Conservation (phyloP, 2,888 invertebrate genomes). For the Sesia bembeciformis region DNA sequence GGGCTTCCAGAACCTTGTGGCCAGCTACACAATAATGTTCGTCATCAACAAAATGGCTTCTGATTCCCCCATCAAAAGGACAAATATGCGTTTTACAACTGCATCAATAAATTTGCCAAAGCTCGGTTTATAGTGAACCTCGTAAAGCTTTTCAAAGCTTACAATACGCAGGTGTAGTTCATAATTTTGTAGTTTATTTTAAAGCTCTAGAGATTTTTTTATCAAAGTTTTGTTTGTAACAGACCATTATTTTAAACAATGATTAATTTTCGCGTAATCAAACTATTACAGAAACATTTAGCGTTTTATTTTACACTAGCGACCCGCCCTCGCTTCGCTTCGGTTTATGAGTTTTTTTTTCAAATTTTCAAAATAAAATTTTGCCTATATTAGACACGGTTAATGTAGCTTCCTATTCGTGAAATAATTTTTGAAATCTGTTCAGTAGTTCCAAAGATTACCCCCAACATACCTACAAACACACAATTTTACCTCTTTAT, state of each 20-base stretch:
- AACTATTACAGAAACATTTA: slow-evolving; percentile 19
- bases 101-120: background rate
- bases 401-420: no score
- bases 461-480: no score
- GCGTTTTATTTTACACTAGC: no score
- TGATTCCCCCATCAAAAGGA: background rate
- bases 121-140: slow-evolving; percentile 23
- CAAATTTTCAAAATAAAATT: no score
- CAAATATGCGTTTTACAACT: background rate
- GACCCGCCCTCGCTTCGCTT: no score
- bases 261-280: slow-evolving; percentile 30
- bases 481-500: no score
- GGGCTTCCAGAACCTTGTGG: slow-evolving; percentile 34
- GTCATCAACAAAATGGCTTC: no score
- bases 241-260: slow-evolving; percentile 6
- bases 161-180: slow-evolving; percentile 36
- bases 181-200: slow-evolving; percentile 28
- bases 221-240: slow-evolving; percentile 1
- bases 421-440: no score
- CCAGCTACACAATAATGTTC: no score
- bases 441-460: no score
- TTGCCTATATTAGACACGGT: no score
- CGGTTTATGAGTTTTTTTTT: no score
- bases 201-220: slow-evolving; percentile 19
- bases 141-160: slow-evolving; percentile 36